Percentiles rank a stretch among this genome's conserved stretches.
These are phyloP conservation scores for Mormyrops boulengeri DNA, from an alignment of 2,797 vertebrate genomes.

Conservation along the genomic window DNA sequence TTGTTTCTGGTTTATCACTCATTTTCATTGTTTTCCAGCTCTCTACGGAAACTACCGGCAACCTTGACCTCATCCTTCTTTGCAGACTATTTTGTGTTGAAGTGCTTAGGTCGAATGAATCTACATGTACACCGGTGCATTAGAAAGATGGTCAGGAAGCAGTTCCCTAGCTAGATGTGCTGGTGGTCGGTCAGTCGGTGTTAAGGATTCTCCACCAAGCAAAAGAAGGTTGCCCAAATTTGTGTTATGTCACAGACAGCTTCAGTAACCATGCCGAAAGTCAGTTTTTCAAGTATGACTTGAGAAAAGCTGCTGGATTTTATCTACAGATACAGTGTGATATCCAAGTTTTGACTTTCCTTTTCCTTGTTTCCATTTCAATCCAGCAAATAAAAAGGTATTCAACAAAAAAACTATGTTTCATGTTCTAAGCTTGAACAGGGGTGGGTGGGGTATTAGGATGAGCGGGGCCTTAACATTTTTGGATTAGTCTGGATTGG, in stretches of 20 bases:
- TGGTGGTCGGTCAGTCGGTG: not conserved
- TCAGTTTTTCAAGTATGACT: not conserved
- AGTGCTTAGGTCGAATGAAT: not conserved
- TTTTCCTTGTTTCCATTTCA: not conserved
- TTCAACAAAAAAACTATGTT: not conserved
- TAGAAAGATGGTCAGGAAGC: not conserved
- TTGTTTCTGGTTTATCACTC: not conserved
- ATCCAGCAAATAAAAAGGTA: not conserved
- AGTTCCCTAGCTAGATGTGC: not conserved
- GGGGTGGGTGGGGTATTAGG: not conserved
- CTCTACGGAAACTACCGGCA: not conserved
- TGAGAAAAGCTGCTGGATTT: not conserved
- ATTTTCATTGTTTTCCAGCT: not conserved
- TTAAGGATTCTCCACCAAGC: not conserved
- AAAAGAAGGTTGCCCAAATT: not conserved
- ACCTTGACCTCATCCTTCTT: not conserved
- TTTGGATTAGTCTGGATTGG: not conserved
- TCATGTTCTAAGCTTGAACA: not conserved
- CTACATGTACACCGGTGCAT: not conserved
- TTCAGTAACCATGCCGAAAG: not conserved
- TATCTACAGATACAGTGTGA: not conserved
- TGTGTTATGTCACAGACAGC: not conserved
- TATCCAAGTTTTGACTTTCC: not conserved
- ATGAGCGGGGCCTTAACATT: not conserved
- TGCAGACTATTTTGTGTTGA: not conserved